These are phyloP conservation scores for Stenodera caucasica DNA, from an alignment of 2,888 invertebrate species.

Conservation along the genomic window DNA sequence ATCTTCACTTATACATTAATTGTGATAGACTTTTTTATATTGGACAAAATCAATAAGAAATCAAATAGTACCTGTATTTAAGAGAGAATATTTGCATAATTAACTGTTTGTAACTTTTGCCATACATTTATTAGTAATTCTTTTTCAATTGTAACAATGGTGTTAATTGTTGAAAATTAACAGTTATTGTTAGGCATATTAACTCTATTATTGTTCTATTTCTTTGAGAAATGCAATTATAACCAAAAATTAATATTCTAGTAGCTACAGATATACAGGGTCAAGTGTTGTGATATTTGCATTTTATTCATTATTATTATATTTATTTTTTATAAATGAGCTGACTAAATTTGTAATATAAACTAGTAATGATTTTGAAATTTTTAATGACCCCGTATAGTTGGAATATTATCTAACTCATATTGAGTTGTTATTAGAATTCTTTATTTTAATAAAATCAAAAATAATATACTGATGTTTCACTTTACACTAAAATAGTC, in stretches of 20 bases:
- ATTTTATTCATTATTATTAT: background rate
- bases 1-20: no score
- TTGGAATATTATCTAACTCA: background rate
- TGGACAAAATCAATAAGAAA: background rate
- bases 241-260: constrained; percentile 6
- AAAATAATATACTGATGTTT: no score
- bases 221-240: constrained; percentile 2
- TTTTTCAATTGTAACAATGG: background rate
- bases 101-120: constrained; percentile 4
- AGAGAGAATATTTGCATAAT: background rate
- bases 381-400: background rate
- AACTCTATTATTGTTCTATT: background rate
- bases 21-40: background rate
- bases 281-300: background rate
- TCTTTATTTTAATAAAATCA: constrained; percentile 1
- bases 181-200: background rate
- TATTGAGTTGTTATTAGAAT: background rate
- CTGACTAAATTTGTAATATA: background rate
- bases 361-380: background rate
- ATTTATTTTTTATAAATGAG: background rate
- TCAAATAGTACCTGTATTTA: background rate
- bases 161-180: background rate
- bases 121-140: background rate
- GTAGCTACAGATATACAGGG: background rate
- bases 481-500: no score